Base-by-base conservation (phyloP, 2,888 invertebrate genomes). In the Drosophila limbata region DNA sequence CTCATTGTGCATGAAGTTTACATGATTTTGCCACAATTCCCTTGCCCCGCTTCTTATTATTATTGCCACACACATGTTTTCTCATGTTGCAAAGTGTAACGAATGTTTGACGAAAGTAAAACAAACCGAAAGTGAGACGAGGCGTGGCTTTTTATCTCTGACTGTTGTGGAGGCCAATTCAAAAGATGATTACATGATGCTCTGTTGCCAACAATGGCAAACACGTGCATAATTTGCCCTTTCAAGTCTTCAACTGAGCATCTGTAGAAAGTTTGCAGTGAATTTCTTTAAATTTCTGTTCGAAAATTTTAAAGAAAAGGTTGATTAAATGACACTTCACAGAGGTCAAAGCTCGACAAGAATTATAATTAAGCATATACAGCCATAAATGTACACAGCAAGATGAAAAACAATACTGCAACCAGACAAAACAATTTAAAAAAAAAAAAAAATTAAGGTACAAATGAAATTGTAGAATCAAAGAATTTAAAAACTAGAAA, bases 1-100 rank as follows among this genome's bases (percentile, higher is more conserved):
- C 73, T 84, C 80, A 89, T 70, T 77, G 86, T 79, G 74, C 84
- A 84, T 89, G 89, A 89, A 89, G 90, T 72, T 84, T 77, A 87
- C 86, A 88, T 78, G 57, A 56, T 55, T 60, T 63, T 77, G 69
- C 67, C 56, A 57, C 21, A 68, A 71, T 69, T 68, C 40, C 73
- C 61, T 68, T 66, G 57, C 62, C 35, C 44, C 61, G 50, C 62
- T 61, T 67, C 45, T 60, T 69, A 55, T 71, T 28, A 55, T 71
- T 28, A 52, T 71, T 75, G 65, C 84, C 53, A 65, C 79, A 87
- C 69, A 66, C 11, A 59, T 64, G 70, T 62, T 65, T n/a, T 11
- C 17, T 55, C 57, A 45, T 65, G 45, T 35, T 72, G 70, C 66
- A 71, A 79, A 83, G 52, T 69, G 70, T 67, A 79, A 79, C 61